phyloP scores from a whole-genome alignment of 2,113 vertebrate genomes.

The Eira barbara region DNA sequence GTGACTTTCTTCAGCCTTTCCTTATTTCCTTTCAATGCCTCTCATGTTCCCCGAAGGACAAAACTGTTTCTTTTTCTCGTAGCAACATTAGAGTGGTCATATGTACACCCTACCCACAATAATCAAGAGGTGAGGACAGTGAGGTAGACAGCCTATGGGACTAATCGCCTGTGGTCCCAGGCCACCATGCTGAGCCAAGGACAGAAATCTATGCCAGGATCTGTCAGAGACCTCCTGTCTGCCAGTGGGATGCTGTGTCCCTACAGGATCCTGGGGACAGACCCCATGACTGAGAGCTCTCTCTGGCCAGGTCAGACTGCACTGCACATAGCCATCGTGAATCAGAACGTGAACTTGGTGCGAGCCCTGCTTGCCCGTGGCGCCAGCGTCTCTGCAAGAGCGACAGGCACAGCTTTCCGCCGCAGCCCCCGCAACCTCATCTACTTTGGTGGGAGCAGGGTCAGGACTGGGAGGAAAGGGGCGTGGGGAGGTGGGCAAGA shows the following conservation, averaged over 20 bases:
- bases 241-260: no score
- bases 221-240: not conserved
- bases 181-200: not conserved
- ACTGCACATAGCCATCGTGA: constrained; percentile 93
- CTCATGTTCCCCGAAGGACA: not conserved
- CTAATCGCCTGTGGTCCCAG: not conserved
- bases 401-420: constrained; percentile 92
- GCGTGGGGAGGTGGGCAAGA: not conserved
- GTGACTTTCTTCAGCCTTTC: not conserved
- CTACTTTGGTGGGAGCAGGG: constrained; percentile 81
- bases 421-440: constrained; percentile 82
- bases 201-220: not conserved
- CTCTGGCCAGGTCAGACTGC: constrained; percentile 89
- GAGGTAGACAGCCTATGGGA: not conserved
- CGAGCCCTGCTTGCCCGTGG: constrained; percentile 87
- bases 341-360: constrained; percentile 91
- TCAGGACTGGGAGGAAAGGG: not conserved
- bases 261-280: not conserved
- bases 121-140: not conserved
- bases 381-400: constrained; percentile 86
- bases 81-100: not conserved
- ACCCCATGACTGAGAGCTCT: not conserved
- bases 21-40: not conserved
- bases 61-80: not conserved
- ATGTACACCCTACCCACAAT: not conserved